phyloP scores from a whole-genome alignment of 2,797 vertebrate genomes.

The Urosaurus nigricauda region DNA sequence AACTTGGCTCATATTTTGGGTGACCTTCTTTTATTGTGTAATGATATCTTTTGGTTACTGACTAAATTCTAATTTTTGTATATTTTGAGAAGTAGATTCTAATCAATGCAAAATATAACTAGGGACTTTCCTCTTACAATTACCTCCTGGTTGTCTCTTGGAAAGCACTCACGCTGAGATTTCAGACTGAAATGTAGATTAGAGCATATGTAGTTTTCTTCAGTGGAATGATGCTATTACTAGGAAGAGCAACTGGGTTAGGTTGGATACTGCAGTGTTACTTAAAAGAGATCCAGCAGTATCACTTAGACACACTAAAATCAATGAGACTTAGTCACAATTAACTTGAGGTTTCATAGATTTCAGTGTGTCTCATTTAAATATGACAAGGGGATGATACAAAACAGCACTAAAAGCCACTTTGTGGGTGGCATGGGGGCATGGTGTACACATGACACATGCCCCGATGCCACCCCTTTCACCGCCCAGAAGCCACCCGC shows the following conservation, averaged over 20 bases:
- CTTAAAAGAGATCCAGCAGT: not conserved
- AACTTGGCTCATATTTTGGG: not conserved
- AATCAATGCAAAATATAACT: not conserved
- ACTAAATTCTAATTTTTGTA: not conserved
- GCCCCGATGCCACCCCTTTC: too few species aligned
- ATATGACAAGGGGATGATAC: not conserved
- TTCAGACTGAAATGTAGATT: not conserved
- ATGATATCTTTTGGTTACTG: not conserved
- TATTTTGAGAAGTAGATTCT: not conserved
- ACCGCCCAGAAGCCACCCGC: too few species aligned
- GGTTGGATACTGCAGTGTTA: not conserved
- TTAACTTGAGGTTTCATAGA: not conserved
- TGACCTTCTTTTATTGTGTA: not conserved
- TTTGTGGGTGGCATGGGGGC: too few species aligned
- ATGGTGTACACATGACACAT: too few species aligned
- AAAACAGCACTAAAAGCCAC: too few species aligned
- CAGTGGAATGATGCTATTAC: not conserved
- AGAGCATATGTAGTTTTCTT: not conserved
- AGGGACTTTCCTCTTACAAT: not conserved
- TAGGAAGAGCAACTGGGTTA: not conserved
- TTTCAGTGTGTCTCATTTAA: not conserved
- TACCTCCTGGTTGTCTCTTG: not conserved
- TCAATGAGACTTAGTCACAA: not conserved
- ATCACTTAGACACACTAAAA: not conserved
- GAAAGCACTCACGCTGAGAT: not conserved